Conservation (phyloP, 2,113 vertebrate genomes). For the Puntigrus tetrazona region DNA sequence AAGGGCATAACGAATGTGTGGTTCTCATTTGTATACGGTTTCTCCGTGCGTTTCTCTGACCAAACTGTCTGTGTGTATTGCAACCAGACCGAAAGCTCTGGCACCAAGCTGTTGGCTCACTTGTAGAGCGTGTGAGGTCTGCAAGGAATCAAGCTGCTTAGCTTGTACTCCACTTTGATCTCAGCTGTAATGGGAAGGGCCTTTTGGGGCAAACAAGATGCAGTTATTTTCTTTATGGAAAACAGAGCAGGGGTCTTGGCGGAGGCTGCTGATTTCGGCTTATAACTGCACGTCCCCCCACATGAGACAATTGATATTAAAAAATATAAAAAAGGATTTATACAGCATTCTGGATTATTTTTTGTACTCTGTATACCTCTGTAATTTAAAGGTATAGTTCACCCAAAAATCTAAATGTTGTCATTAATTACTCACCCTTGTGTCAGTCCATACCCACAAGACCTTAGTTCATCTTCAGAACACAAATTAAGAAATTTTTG, state of each 20-base stretch:
- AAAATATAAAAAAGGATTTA: not conserved
- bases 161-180: conserved; percentile 57
- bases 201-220: conserved; percentile 59
- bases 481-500: no score
- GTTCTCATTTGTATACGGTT: conserved; percentile 66
- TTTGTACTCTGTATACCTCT: no score
- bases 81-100: conserved; percentile 56
- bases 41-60: conserved; percentile 57
- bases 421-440: no score
- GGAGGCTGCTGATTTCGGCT: conserved; percentile 36
- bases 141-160: conserved; percentile 54
- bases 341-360: no score
- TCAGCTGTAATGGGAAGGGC: conserved; percentile 44
- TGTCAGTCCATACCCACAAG: no score
- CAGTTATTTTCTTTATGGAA: conserved; percentile 55
- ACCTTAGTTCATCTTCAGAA: no score
- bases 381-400: no score
- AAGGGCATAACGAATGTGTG: conserved; percentile 65
- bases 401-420: no score
- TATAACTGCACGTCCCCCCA: not conserved
- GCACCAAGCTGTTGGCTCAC: conserved; percentile 63
- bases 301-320: not conserved
- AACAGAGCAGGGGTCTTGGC: conserved; percentile 35
- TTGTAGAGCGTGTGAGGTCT: conserved; percentile 63
- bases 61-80: conserved; percentile 68